Conservation (phyloP, 2,888 invertebrate genomes). For the Conistra vaccinii region DNA sequence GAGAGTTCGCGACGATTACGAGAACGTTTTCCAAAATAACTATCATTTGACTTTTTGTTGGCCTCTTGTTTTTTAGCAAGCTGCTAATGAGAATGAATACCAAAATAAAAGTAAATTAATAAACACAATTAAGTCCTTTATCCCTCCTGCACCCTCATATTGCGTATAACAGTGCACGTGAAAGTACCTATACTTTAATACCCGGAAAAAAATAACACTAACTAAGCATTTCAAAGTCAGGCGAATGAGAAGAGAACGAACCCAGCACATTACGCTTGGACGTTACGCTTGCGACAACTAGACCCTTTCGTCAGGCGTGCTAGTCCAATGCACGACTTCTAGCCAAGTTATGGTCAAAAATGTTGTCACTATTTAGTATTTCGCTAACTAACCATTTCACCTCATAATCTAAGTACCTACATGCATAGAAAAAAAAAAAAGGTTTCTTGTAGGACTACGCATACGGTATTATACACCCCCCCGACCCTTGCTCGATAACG, state of each 20-base stretch:
- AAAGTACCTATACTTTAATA: too few relatives aligned
- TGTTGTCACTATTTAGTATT: background rate
- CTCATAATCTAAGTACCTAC: background rate
- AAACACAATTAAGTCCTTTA: background rate
- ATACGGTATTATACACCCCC: background rate
- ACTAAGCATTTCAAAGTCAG: background rate
- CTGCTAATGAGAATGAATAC: background rate
- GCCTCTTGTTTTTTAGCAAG: background rate
- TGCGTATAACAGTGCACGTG: background rate
- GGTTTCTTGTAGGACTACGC: background rate
- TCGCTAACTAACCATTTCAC: background rate
- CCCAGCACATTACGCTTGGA: background rate
- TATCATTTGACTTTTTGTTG: too few relatives aligned
- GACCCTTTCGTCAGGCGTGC: background rate
- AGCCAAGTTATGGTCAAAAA: conserved; percentile 3
- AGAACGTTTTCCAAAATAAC: conserved; percentile 3
- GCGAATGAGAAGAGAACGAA: background rate
- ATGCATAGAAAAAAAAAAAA: background rate
- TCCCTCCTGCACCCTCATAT: background rate
- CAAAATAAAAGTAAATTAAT: background rate
- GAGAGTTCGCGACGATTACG: background rate
- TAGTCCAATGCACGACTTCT: background rate
- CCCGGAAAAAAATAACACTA: too few relatives aligned
- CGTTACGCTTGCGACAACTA: background rate
- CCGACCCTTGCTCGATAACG: too few relatives aligned